Conservation (phyloP, 2,113 vertebrate genomes). For the Psephotus haematonotus region DNA sequence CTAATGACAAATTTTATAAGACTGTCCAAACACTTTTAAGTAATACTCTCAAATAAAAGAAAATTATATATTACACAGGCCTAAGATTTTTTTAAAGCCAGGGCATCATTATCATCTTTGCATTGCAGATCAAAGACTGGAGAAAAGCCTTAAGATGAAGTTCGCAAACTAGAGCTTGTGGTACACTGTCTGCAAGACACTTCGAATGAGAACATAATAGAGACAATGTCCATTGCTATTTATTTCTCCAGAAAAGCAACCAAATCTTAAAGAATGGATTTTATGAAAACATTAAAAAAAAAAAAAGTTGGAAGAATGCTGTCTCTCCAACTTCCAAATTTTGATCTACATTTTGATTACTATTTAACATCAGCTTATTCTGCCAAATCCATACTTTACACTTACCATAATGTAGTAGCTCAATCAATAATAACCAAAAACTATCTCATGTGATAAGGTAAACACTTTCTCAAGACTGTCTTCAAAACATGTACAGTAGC, state of each 20-base stretch:
- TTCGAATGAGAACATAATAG: slow-evolving; percentile 24
- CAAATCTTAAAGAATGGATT: neutral
- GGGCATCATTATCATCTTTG: slow-evolving; percentile 4
- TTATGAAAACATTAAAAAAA: neutral
- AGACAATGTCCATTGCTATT: neutral
- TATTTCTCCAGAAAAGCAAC: slow-evolving; percentile 1
- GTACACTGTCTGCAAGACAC: neutral
- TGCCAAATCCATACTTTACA: neutral
- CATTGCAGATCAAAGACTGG: slow-evolving; percentile 17
- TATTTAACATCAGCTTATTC: neutral
- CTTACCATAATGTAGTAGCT: neutral
- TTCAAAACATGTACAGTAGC: neutral
- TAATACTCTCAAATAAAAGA: slow-evolving; percentile 18
- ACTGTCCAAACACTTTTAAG: slow-evolving; percentile 27
- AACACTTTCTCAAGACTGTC: neutral
- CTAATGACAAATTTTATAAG: neutral
- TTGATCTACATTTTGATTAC: neutral
- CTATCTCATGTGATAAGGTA: neutral
- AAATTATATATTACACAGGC: slow-evolving; percentile 41
- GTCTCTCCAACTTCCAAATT: neutral
- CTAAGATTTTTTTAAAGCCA: slow-evolving; percentile 25
- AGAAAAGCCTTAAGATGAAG: slow-evolving; percentile 26
- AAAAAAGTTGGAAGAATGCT: neutral
- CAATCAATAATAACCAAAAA: neutral
- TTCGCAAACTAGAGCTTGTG: neutral